phyloP scores from a whole-genome alignment of 2,113 vertebrate genomes.

The Syngnathus scovelli region DNA sequence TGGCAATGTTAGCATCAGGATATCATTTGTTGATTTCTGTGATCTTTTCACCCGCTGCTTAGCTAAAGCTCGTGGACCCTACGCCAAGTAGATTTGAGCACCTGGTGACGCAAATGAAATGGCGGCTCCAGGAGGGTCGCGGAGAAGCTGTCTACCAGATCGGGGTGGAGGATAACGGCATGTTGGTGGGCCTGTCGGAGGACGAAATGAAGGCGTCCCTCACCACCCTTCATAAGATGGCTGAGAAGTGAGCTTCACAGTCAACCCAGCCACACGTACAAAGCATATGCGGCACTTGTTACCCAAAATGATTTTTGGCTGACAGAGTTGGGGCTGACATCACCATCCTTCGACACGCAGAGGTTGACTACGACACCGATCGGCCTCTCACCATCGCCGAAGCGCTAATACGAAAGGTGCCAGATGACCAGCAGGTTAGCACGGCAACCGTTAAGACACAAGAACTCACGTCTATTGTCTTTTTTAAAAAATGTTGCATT shows the following conservation, averaged over 20 bases:
- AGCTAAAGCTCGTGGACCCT: constrained; percentile 95
- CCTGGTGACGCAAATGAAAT: constrained; percentile 98
- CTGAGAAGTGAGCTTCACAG: constrained; percentile 81
- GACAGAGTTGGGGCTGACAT: constrained; percentile 93
- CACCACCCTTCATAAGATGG: constrained; percentile 88
- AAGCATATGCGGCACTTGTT: neutral
- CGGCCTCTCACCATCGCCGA: constrained; percentile 86
- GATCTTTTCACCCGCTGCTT: neutral
- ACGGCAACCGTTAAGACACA: neutral
- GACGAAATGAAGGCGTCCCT: constrained; percentile 93
- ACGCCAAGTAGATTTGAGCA: constrained; percentile 97
- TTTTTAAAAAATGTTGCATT: too few species aligned
- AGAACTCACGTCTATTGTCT: neutral
- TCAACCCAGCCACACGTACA: neutral
- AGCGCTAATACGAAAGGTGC: constrained; percentile 94
- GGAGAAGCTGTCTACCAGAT: constrained; percentile 98
- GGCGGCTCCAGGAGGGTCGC: constrained; percentile 93
- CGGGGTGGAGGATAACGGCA: constrained; percentile 95
- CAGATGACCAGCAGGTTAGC: constrained; percentile 94
- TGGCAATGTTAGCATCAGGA: constrained; percentile 30
- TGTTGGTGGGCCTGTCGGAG: constrained; percentile 90
- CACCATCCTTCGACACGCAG: constrained; percentile 84
- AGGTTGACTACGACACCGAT: constrained; percentile 88
- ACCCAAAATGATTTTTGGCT: neutral
- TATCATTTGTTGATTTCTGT: constrained; percentile 2